Percentiles rank a stretch among this genome's conserved stretches.
These are phyloP conservation scores for Periophthalmus magnuspinnatus DNA, from an alignment of 2,797 vertebrate species.

Conservation along the genomic window DNA sequence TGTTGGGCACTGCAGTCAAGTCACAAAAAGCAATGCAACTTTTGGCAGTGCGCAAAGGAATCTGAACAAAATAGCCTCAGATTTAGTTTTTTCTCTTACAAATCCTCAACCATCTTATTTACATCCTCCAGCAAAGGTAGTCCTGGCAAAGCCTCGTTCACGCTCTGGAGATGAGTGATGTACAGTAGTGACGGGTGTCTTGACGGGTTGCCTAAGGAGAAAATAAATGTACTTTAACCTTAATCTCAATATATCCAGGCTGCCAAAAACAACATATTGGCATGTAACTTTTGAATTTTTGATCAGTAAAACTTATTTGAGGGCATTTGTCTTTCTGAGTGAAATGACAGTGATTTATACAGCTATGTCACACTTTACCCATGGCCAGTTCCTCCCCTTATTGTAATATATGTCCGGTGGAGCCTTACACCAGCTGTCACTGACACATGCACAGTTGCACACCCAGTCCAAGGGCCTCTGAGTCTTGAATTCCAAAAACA, in stretches of 20 bases:
- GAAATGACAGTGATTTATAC: neutral
- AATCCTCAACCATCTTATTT: neutral
- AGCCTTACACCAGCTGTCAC: slow-evolving; percentile 81
- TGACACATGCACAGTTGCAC: slow-evolving; percentile 68
- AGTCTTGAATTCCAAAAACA: slow-evolving; percentile 73
- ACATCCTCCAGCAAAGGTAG: neutral
- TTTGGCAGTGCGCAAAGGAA: slow-evolving; percentile 9
- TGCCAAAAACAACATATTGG: neutral
- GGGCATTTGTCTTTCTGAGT: neutral
- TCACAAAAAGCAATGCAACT: neutral
- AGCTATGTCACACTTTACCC: neutral
- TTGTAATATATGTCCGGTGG: slow-evolving; percentile 39
- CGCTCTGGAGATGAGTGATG: neutral
- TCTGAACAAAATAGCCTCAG: neutral
- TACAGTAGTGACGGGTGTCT: no score
- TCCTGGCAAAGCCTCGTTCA: neutral
- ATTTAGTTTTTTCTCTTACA: neutral
- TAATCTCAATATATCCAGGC: neutral
- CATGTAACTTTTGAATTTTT: neutral
- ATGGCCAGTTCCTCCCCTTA: slow-evolving; percentile 26
- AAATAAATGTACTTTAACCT: neutral
- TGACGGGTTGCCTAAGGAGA: no score
- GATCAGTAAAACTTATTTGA: neutral
- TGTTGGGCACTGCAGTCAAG: slow-evolving; percentile 4
- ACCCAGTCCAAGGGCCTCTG: slow-evolving; percentile 35